Percentiles rank a stretch among this genome's conserved stretches.
These are phyloP conservation scores for Copidosoma floridanum DNA, from an alignment of 1,140 invertebrate species.

Conservation along the genomic window DNA sequence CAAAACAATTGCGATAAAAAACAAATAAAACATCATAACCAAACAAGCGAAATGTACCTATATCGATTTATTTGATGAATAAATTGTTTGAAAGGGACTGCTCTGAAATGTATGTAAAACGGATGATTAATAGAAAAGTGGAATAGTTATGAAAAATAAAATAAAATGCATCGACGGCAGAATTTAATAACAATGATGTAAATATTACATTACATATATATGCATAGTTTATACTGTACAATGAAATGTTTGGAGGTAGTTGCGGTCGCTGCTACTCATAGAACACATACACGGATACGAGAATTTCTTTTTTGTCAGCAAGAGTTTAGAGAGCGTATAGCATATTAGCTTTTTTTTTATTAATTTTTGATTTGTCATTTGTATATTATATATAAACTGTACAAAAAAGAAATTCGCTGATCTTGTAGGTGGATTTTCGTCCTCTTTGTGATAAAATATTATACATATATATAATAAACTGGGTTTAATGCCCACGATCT, in stretches of 20 bases:
- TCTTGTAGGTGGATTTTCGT: conserved; percentile 10
- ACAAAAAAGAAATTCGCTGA: conserved; percentile 3
- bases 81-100: conserved; percentile 19
- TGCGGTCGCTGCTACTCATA: not conserved
- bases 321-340: not conserved
- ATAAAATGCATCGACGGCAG: not conserved
- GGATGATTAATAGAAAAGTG: too few species aligned
- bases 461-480: conserved; percentile 11
- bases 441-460: conserved; percentile 25
- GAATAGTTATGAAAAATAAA: conserved; percentile 7
- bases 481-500: conserved; percentile 9
- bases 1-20: conserved; percentile 6
- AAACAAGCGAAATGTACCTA: too few species aligned
- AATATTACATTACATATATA: conserved; percentile 14
- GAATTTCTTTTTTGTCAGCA: not conserved
- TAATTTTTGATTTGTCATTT: conserved; percentile 1
- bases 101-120: too few species aligned
- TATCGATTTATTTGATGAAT: conserved; percentile 27
- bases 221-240: not conserved
- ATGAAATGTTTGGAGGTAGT: conserved; percentile 6
- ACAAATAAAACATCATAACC: conserved; percentile 7
- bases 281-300: not conserved
- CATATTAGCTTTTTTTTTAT: too few species aligned
- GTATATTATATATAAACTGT: not conserved
- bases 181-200: conserved; percentile 12